phyloP scores from a whole-genome alignment of 2,113 vertebrate species.

The Anarrhichthys ocellatus region DNA sequence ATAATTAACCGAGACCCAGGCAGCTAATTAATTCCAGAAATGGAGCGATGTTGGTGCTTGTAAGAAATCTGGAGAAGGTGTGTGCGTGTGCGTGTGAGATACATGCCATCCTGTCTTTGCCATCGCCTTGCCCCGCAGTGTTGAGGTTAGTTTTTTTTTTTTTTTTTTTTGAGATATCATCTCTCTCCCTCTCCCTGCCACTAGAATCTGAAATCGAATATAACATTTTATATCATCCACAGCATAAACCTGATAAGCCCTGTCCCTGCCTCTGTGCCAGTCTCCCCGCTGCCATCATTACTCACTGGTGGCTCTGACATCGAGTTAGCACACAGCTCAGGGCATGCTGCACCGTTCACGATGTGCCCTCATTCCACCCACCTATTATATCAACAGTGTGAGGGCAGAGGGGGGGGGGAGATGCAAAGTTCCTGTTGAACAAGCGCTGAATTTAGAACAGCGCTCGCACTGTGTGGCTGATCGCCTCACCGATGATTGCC shows the following conservation, averaged over 20 bases:
- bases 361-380: conserved; percentile 78
- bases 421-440: conserved; percentile 70
- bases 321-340: conserved; percentile 73
- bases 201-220: conserved; percentile 67
- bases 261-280: conserved; percentile 71
- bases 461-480: conserved; percentile 39
- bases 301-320: conserved; percentile 74
- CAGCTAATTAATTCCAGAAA: conserved; percentile 67
- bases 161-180: conserved; percentile 46
- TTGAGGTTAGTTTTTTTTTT: conserved; percentile 52
- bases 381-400: conserved; percentile 73
- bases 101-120: conserved; percentile 51
- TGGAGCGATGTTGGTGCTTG: conserved; percentile 38
- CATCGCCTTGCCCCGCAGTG: conserved; percentile 42
- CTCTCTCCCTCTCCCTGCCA: conserved; percentile 58
- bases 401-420: conserved; percentile 10
- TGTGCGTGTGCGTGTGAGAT: conserved; percentile 39
- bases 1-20: conserved; percentile 67
- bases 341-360: conserved; percentile 68
- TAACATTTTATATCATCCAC: conserved; percentile 72
- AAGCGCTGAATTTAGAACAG: conserved; percentile 68
- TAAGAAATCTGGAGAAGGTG: conserved; percentile 36
- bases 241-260: conserved; percentile 71
- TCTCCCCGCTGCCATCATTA: conserved; percentile 75
- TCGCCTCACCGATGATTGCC: conserved; percentile 62